Conservation (phyloP, 2,113 vertebrate genomes). For the Spea multiplicata region DNA sequence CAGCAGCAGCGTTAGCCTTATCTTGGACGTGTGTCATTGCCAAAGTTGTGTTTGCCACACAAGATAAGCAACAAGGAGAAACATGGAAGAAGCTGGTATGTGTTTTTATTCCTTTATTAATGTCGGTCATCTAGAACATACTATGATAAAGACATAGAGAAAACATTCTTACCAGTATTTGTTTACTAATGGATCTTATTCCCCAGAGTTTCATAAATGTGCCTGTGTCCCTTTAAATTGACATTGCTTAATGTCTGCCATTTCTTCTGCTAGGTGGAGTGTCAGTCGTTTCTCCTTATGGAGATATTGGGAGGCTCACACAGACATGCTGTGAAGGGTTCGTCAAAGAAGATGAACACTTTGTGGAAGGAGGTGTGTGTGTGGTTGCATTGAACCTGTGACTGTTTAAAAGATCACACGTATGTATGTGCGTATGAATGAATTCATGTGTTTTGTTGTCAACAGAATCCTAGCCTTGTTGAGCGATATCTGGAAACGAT, state of each 20-base stretch:
- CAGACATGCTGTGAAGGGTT: slow-evolving; percentile 73
- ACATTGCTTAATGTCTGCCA: background rate
- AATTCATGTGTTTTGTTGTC: fast-evolving
- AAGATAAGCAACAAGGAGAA: slow-evolving; percentile 81
- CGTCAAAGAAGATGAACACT: slow-evolving; percentile 78
- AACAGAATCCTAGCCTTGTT: slow-evolving; percentile 80
- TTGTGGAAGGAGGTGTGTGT: slow-evolving; percentile 83
- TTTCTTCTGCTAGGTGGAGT: slow-evolving; percentile 77
- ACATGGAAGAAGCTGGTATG: slow-evolving; percentile 92
- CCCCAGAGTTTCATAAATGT: background rate
- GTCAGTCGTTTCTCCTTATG: slow-evolving; percentile 85
- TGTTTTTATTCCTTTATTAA: slow-evolving; percentile 28
- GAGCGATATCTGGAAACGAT: slow-evolving; percentile 83
- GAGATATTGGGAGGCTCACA: slow-evolving; percentile 90
- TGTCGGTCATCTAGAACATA: background rate
- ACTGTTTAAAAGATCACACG: background rate
- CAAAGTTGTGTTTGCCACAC: slow-evolving; percentile 71
- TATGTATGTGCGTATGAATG: background rate
- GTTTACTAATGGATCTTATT: background rate
- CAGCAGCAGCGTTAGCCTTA: slow-evolving; percentile 82
- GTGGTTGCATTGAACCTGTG: background rate
- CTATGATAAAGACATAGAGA: too few relatives aligned
- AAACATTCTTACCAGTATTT: background rate
- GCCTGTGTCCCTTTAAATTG: background rate
- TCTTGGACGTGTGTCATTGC: slow-evolving; percentile 91